A percentile compares a stretch with the other conserved stretches of the same genome.
phyloP scores from a whole-genome alignment of 1,140 invertebrate genomes.

The Drosophila carrolli region DNA sequence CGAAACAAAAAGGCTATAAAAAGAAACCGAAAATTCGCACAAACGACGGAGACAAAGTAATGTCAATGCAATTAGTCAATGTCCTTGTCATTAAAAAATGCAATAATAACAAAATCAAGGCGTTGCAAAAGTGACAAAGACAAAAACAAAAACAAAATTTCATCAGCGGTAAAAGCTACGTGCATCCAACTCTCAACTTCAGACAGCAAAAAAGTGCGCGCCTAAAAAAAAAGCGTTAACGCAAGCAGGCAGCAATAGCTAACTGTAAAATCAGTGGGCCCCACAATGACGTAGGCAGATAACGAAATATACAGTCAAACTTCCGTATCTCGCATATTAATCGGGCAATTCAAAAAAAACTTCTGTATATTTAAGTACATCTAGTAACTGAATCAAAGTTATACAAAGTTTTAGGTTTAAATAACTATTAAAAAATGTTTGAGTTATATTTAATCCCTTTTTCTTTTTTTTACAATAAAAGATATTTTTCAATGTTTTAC shows the following conservation, averaged over 20 bases:
- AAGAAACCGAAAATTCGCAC: conserved; percentile 66
- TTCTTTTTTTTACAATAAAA: too few relatives aligned
- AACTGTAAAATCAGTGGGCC: conserved; percentile 57
- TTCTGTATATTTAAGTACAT: neutral
- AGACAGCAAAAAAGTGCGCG: conserved; percentile 33
- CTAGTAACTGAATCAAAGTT: too few relatives aligned
- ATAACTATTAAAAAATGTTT: too few relatives aligned
- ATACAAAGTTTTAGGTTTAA: too few relatives aligned
- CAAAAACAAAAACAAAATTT: conserved; percentile 41
- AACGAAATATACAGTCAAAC: conserved; percentile 27
- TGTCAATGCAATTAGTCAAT: conserved; percentile 83
- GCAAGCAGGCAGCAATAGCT: conserved; percentile 17
- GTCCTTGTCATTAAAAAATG: conserved; percentile 72
- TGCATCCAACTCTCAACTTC: conserved; percentile 62
- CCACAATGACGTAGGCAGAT: conserved; percentile 63
- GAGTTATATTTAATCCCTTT: too few relatives aligned
- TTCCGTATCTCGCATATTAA: conserved; percentile 2
- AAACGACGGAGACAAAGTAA: conserved; percentile 63
- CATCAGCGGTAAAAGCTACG: conserved; percentile 37
- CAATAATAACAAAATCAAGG: conserved; percentile 17
- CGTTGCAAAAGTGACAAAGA: conserved; percentile 28
- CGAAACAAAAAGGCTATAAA: conserved; percentile 72
- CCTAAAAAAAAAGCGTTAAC: conserved; percentile 29
- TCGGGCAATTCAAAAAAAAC: conserved; percentile 5
- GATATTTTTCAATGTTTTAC: too few relatives aligned